Conservation (phyloP, 2,797 vertebrate genomes). For the Taeniopygia guttata region DNA sequence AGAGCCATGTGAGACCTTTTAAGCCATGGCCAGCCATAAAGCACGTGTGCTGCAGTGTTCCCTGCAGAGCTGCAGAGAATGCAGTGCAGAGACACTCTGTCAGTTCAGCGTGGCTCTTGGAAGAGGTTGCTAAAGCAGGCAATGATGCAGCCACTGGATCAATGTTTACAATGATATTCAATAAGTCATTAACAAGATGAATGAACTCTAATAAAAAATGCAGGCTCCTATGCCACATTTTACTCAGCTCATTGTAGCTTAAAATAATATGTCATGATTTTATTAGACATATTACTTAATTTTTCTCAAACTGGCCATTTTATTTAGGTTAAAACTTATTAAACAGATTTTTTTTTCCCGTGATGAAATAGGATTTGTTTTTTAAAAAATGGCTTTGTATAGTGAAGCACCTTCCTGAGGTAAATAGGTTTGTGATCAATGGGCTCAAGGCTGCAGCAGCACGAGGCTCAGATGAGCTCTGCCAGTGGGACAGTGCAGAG, state of each 20-base stretch:
- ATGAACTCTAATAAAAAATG: constrained; percentile 61
- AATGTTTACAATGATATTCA: constrained; percentile 53
- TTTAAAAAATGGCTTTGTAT: background rate
- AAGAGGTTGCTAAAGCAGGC: constrained; percentile 18
- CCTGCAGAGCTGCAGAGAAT: background rate
- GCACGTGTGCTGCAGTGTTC: background rate
- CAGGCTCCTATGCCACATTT: constrained; percentile 23
- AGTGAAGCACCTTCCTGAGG: background rate
- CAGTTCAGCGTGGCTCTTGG: background rate
- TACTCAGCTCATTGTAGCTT: constrained; percentile 41
- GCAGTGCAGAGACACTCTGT: background rate
- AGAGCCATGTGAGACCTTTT: background rate
- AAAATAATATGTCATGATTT: constrained; percentile 59
- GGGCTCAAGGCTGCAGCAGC: background rate
- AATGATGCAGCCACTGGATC: constrained; percentile 19
- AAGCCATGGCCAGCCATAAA: background rate
- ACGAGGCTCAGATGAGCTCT: background rate
- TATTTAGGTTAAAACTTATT: constrained; percentile 37
- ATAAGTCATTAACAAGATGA: constrained; percentile 66
- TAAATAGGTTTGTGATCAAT: background rate
- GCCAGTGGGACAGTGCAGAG: background rate
- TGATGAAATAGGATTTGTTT: background rate
- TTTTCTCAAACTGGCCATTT: constrained; percentile 36
- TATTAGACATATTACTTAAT: constrained; percentile 53
- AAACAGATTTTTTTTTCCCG: background rate